A percentile compares a stretch with the other conserved stretches of the same genome.
Conservation (phyloP, 2,797 vertebrate genomes). For the Telmatherina bonti region DNA sequence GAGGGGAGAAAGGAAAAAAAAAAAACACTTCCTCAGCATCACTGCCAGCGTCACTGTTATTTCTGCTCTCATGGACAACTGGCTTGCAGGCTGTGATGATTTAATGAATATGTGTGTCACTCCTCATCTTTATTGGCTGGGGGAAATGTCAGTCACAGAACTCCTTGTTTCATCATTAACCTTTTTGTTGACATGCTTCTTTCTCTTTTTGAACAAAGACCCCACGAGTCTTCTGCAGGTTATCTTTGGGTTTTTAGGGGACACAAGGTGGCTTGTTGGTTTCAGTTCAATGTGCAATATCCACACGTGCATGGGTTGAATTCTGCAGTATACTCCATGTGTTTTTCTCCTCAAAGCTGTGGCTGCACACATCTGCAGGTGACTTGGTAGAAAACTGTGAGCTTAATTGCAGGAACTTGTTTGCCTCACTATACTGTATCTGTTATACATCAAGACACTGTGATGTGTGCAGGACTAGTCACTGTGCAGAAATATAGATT, state of each 20-base stretch:
- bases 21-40: conserved; percentile 51
- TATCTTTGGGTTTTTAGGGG: conserved; percentile 10
- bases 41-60: conserved; percentile 52
- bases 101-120: conserved; percentile 25
- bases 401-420: conserved; percentile 5
- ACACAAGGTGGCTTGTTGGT: conserved; percentile 1
- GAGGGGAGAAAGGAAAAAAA: conserved; percentile 31
- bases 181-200: background rate
- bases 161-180: background rate
- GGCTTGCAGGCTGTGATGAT: conserved; percentile 14
- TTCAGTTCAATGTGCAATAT: conserved; percentile 7
- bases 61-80: conserved; percentile 36
- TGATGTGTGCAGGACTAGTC: conserved; percentile 25
- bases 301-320: conserved; percentile 1
- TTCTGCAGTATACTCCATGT: background rate
- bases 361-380: background rate
- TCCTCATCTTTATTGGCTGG: conserved; percentile 19
- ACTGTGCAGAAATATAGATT: conserved; percentile 22
- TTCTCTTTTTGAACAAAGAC: conserved; percentile 9
- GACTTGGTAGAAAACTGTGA: background rate
- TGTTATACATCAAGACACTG: conserved; percentile 11
- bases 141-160: conserved; percentile 31
- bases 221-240: background rate
- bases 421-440: background rate
- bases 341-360: background rate